Conservation (phyloP, 1,140 invertebrate species). For the Manduca sexta region DNA sequence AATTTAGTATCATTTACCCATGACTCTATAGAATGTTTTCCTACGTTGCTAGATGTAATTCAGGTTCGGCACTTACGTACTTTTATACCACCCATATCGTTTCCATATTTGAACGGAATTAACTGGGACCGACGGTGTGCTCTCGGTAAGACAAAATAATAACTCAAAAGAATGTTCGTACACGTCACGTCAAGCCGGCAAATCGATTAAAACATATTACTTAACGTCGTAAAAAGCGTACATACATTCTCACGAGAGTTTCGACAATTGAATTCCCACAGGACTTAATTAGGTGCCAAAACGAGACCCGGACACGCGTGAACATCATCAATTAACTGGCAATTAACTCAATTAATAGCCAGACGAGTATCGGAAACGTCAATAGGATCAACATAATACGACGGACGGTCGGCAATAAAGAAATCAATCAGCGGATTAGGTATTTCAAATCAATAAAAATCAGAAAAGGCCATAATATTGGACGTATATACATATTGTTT, state of each 20-base stretch:
- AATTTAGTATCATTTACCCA: too few relatives aligned
- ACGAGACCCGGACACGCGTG: conserved; percentile 51
- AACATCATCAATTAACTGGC: conserved; percentile 54
- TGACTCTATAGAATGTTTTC: too few relatives aligned
- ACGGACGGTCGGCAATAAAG: conserved; percentile 60
- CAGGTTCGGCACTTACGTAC: too few relatives aligned
- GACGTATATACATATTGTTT: background rate
- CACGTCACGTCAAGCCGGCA: background rate
- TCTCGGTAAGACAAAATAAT: too few relatives aligned
- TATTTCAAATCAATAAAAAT: conserved; percentile 72
- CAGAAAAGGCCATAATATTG: conserved; percentile 57
- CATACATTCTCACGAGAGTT: conserved; percentile 1
- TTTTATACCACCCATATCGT: too few relatives aligned
- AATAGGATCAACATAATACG: conserved; percentile 52
- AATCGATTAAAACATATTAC: conserved; percentile 6
- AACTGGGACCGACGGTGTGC: too few relatives aligned
- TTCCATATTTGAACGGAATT: too few relatives aligned
- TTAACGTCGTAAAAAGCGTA: background rate
- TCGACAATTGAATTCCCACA: conserved; percentile 37
- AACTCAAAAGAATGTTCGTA: background rate
- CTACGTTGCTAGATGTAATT: too few relatives aligned
- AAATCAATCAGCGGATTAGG: conserved; percentile 70
- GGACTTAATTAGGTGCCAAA: conserved; percentile 62
- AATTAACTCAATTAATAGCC: conserved; percentile 62
- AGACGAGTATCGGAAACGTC: conserved; percentile 44